Evolutionary conservation across 1,140 invertebrate species (phyloP).

Genomic region (Cydia strobilella): DNA sequence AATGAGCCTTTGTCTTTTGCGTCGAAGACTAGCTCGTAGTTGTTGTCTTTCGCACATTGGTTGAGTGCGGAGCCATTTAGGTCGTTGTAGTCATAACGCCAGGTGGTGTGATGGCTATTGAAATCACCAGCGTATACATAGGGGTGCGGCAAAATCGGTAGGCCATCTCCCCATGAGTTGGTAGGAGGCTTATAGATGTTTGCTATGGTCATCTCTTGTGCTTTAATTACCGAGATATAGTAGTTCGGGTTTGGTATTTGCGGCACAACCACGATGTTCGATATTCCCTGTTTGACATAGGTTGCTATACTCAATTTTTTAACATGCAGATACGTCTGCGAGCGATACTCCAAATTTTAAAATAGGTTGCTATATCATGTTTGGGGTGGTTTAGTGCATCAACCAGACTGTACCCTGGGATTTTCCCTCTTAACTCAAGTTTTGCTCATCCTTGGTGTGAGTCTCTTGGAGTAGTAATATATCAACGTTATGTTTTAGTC

Average conservation of each 20-base stretch:
- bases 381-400: neutral
- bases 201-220: neutral
- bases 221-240: neutral
- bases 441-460: no score
- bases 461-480: no score
- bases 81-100: neutral
- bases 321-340: no score
- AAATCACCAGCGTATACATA: neutral
- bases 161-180: neutral
- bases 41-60: neutral
- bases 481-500: no score
- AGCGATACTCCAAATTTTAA: no score
- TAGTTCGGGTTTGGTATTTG: slow-evolving; percentile 5
- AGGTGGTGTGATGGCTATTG: neutral
- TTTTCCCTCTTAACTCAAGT: neutral
- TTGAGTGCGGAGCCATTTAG: neutral
- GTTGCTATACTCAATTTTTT: no score
- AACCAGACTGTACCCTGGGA: neutral
- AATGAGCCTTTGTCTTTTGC: neutral
- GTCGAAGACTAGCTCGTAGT: neutral
- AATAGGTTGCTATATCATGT: neutral
- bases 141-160: neutral
- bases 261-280: neutral
- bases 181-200: neutral
- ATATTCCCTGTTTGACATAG: neutral